Evolutionary conservation across 1,140 invertebrate species (phyloP).

Genomic region (Bombus turneri): DNA sequence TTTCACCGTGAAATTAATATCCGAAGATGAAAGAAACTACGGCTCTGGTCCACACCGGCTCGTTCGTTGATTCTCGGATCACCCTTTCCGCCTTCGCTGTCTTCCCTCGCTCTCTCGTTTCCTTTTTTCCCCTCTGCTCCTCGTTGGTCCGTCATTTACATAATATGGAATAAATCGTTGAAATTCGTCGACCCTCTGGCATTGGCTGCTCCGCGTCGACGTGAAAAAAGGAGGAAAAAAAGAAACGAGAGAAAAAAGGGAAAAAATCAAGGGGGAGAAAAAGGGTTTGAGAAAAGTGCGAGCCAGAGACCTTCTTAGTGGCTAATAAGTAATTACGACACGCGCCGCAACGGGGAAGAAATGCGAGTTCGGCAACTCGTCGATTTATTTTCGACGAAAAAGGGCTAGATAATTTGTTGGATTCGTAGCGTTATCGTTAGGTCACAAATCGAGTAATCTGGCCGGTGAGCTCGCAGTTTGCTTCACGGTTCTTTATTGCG

Average conservation of each 20-base stretch:
- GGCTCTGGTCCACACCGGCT: slow-evolving; percentile 41
- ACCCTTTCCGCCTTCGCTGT: slow-evolving; percentile 41
- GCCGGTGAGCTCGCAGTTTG: slow-evolving; percentile 36
- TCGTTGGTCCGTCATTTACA: slow-evolving; percentile 62
- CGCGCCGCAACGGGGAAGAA: slow-evolving; percentile 52
- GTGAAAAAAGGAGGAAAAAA: neutral
- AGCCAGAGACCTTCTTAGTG: neutral
- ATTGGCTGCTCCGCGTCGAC: neutral
- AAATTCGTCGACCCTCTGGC: slow-evolving; percentile 47
- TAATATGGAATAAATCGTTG: slow-evolving; percentile 72
- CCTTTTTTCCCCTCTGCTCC: neutral
- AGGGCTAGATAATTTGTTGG: slow-evolving; percentile 30
- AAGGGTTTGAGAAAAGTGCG: neutral
- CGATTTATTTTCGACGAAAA: slow-evolving; percentile 66
- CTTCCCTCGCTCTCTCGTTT: neutral
- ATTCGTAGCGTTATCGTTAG: slow-evolving; percentile 66
- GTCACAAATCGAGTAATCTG: slow-evolving; percentile 74
- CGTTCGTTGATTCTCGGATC: slow-evolving; percentile 33
- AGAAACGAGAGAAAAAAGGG: no score
- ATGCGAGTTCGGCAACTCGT: slow-evolving; percentile 58
- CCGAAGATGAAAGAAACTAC: slow-evolving; percentile 72
- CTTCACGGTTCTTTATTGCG: slow-evolving; percentile 68
- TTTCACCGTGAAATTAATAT: slow-evolving; percentile 71
- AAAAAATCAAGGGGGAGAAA: neutral
- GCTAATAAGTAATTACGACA: slow-evolving; percentile 71